Percentiles rank a stretch among this genome's conserved stretches.
Evolutionary conservation across 2,113 vertebrate species (phyloP).

Genomic region (Pterocles gutturalis): DNA sequence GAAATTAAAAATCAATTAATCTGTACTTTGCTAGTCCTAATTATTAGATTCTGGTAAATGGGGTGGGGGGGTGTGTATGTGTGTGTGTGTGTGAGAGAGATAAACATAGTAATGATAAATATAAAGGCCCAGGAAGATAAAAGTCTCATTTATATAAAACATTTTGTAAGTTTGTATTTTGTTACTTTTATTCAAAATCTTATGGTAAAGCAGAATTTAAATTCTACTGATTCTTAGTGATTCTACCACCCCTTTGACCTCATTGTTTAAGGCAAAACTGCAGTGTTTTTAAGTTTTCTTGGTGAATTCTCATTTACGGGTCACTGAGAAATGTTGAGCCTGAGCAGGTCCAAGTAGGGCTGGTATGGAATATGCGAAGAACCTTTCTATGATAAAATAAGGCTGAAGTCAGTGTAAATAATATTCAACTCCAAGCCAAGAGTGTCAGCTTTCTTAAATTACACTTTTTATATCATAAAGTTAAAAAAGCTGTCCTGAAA

Average conservation of each 20-base stretch:
- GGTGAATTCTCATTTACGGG: background rate
- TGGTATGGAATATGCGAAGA: background rate
- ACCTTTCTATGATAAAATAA: background rate
- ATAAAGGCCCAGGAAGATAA: background rate
- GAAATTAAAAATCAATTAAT: background rate
- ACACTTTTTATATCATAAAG: background rate
- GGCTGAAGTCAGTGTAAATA: background rate
- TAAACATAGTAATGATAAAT: background rate
- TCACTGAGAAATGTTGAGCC: background rate
- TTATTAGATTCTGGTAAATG: background rate
- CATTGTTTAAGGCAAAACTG: background rate
- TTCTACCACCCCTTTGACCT: background rate
- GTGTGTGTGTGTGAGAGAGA: background rate
- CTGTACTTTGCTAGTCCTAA: background rate
- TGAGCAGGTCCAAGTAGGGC: background rate
- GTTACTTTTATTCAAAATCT: background rate
- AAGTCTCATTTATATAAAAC: background rate
- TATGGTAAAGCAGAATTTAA: background rate
- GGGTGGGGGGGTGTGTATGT: rapidly evolving
- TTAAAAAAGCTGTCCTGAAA: background rate
- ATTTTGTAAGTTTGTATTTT: background rate
- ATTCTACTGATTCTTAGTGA: background rate
- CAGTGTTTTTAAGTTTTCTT: background rate
- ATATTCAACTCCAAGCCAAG: background rate
- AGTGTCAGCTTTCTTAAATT: background rate